A percentile compares a stretch with the other conserved stretches of the same genome.
These are phyloP conservation scores for Holacanthella duospinosa DNA, from an alignment of 2,888 invertebrate genomes.

Conservation along the genomic window DNA sequence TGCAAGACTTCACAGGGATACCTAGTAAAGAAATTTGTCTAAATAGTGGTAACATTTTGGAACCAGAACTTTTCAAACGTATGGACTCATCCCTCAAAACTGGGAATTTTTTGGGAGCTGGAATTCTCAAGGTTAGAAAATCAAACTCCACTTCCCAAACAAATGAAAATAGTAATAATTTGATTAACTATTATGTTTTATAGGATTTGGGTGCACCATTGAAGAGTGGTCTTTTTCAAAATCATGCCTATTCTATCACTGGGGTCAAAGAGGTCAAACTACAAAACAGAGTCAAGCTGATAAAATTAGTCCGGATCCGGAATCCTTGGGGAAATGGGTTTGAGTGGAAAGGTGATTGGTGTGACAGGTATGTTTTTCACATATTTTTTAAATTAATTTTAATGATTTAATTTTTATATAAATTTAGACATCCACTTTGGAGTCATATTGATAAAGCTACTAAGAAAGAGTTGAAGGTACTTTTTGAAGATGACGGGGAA, in stretches of 20 bases:
- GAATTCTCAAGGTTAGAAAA: too few species aligned
- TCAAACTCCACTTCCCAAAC: too few species aligned
- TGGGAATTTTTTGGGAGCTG: too few species aligned
- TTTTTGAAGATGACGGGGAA: neutral
- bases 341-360: neutral
- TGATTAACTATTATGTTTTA: too few species aligned
- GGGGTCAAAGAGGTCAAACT: neutral
- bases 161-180: too few species aligned
- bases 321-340: neutral
- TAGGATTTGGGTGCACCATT: too few species aligned
- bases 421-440: neutral
- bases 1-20: neutral
- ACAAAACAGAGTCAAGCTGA: neutral
- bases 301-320: neutral
- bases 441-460: neutral
- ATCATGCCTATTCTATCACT: neutral
- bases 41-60: too few species aligned
- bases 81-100: too few species aligned
- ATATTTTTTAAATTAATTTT: neutral
- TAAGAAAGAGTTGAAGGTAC: neutral
- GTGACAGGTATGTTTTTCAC: neutral
- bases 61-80: too few species aligned
- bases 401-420: neutral
- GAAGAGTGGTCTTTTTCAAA: neutral
- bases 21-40: too few species aligned